Base-by-base conservation (phyloP, 2,888 invertebrate species). In the Odontocolon sp. region DNA sequence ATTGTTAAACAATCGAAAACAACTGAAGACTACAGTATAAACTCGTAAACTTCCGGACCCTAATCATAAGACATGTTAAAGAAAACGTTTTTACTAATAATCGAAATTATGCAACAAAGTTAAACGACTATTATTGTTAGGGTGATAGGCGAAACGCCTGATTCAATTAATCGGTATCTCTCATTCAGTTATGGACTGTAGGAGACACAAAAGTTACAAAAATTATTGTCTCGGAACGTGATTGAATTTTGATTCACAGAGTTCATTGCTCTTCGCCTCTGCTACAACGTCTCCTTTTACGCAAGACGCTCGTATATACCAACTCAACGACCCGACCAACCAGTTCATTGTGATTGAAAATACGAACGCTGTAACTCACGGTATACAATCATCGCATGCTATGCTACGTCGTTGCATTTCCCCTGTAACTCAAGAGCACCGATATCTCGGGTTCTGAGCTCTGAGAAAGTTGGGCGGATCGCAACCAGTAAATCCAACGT, bases 211-310 rank as follows among this genome's bases (percentile, higher is more conserved):
- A 28, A 4, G n/a, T 28, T 28, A 28, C 6, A 28, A 28, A 4
- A 28, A 28, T 6, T 4, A 4, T 28, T 6, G 6, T 4, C 14
- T 8, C 4, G 40, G 1, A 38, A 50, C 64, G 64, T 52, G 36
- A 66, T 42, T 42, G 40, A 69, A 52, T 57, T 33, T 50, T 52
- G 40, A 75, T 69, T 21, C 6, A 50, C 23, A 38, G 68, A 31
- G 74, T 69, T 57, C 68, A 52, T 74, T 50, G 68, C 45, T 45
- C 74, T 45, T 38, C 9, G 6, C 8, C 28, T 5, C 33, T 56
- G 11, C 54, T 26, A 50, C 38, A 11, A 68, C 59, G 36, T 54
- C 47, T 38, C n/a, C 33, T 26, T 47, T 63, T 38, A 59, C 8
- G n/a, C 9, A 5, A 18, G 16, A 8, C 16, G 2, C 54, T 14